phyloP scores from a whole-genome alignment of 2,113 vertebrate species.

The Brachypodius melanocephalos region DNA sequence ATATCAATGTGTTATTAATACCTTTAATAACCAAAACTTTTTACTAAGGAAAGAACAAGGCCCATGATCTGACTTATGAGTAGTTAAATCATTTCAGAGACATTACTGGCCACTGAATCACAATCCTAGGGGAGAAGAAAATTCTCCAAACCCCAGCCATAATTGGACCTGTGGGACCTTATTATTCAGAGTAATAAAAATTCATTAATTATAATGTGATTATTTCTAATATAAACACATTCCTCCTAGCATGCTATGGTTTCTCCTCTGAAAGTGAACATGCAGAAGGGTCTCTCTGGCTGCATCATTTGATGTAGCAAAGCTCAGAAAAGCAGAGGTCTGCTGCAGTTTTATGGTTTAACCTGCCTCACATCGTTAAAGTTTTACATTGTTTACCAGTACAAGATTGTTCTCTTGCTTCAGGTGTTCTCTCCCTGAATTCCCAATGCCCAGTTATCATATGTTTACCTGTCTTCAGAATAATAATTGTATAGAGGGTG shows the following conservation, averaged over 20 bases:
- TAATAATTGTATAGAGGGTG: background rate
- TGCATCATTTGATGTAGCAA: background rate
- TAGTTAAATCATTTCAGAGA: background rate
- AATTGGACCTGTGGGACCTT: background rate
- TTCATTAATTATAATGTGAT: background rate
- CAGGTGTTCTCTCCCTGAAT: background rate
- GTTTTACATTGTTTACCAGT: background rate
- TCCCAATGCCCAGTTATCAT: background rate
- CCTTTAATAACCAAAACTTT: background rate
- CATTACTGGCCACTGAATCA: background rate
- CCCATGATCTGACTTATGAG: background rate
- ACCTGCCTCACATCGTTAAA: accelerated
- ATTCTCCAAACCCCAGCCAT: background rate
- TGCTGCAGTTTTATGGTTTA: background rate
- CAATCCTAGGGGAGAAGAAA: background rate
- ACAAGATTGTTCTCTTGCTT: background rate
- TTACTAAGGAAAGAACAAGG: background rate
- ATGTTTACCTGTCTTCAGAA: background rate
- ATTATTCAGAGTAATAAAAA: background rate
- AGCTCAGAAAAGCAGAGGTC: background rate
- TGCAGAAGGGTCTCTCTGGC: background rate
- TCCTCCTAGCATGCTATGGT: background rate
- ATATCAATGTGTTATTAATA: background rate
- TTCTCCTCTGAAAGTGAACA: background rate
- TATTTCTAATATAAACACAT: background rate